Conservation (phyloP, 1,140 invertebrate species). For the Solenopsis fugax region DNA sequence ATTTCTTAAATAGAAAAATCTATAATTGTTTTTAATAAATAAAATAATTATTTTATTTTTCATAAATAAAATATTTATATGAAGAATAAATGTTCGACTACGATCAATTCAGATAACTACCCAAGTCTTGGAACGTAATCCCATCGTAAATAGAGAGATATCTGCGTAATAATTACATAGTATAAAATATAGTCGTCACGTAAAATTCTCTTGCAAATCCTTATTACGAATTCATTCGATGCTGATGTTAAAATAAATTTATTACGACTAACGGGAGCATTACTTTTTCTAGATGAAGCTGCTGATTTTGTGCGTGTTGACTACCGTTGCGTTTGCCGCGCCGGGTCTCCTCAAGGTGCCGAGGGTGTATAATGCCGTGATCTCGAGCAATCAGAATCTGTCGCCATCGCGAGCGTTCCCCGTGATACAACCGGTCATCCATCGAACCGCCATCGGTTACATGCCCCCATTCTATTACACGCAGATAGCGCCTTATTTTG, state of each 20-base stretch:
- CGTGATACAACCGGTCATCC: conserved; percentile 90
- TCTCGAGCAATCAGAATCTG: conserved; percentile 91
- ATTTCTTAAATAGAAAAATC: too few relatives aligned
- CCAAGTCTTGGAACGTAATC: too few relatives aligned
- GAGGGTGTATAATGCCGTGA: conserved; percentile 92
- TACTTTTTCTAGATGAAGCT: conserved; percentile 78
- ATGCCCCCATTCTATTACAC: conserved; percentile 85
- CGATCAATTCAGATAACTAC: too few relatives aligned
- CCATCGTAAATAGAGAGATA: too few relatives aligned
- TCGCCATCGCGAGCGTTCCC: conserved; percentile 91
- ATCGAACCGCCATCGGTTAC: conserved; percentile 87
- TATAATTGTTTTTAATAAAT: too few relatives aligned
- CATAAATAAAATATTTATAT: too few relatives aligned
- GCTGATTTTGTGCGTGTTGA: conserved; percentile 71
- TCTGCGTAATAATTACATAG: background rate
- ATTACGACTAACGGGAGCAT: background rate
- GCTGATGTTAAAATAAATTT: background rate
- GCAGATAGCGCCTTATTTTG: conserved; percentile 76
- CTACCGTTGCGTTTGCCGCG: conserved; percentile 74
- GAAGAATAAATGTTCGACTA: too few relatives aligned
- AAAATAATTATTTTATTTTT: too few relatives aligned
- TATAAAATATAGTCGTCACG: background rate
- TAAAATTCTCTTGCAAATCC: background rate
- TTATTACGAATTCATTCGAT: background rate
- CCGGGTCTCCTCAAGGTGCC: conserved; percentile 87